Base-by-base conservation (phyloP, 2,888 invertebrate species). In the Desoria tigrina region DNA sequence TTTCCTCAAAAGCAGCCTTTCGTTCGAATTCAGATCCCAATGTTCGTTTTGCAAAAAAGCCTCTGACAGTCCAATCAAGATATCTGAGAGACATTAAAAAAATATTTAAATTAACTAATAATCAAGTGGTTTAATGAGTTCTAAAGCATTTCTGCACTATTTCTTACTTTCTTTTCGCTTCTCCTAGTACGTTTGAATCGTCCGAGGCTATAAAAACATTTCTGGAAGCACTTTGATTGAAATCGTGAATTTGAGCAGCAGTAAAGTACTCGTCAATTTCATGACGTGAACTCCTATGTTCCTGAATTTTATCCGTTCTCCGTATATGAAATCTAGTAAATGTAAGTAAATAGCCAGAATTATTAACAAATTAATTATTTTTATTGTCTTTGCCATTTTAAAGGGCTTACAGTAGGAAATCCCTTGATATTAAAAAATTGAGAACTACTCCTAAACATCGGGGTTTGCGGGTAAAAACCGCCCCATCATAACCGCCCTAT, bases 261-360 rank as follows among this genome's bases (percentile, higher is more conserved):
- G 27, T 18, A 11, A 66, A 42, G 21, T 69, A 69, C 7, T 64
- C 66, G 1, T 16, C 27, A 1, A 66, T n/a, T 0, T 49, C 42
- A 58, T 66, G 69, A 54, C 16, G 23, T 1, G 62, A 61, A n/a
- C 42, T 45, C 2, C 26, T 16, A 6, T n/a, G 16, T 50, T 66
- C 64, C 1, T 11, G 3, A 2, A 59, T 54, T 56, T 69, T 69
- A 28, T 69, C 69, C 1, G 69, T 69, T 42, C 69, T 28, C 3
- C 69, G 42, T 11, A 69, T 56, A 37, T 69, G 69, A 16, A 66
- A 11, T 23, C 69, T 66, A 21, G 24, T 49, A 14, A n/a, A n/a
- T n/a, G n/a, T n/a, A n/a, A n/a, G n/a, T n/a, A n/a, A n/a, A n/a
- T n/a, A n/a, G n/a, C n/a, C n/a, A n/a, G n/a, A n/a, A n/a, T n/a